A percentile compares a stretch with the other conserved stretches of the same genome.
phyloP scores from a whole-genome alignment of 2,797 vertebrate genomes.

The Okamejei kenojei region DNA sequence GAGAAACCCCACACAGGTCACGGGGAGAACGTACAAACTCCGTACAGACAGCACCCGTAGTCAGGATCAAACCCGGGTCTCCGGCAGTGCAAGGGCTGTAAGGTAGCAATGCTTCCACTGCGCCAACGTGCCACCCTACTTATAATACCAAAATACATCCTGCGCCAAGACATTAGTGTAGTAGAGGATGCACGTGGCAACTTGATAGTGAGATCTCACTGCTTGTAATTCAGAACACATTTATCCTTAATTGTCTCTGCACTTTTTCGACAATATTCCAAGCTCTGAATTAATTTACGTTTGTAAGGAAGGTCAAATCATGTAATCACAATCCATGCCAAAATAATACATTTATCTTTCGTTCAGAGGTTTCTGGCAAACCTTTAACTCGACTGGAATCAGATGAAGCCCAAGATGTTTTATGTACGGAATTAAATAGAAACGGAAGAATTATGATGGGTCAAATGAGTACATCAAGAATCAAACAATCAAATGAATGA shows the following conservation, averaged over 20 bases:
- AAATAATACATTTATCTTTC: conserved; percentile 7
- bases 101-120: no score
- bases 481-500: neutral
- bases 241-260: neutral
- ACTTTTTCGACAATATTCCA: neutral
- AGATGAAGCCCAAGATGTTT: neutral
- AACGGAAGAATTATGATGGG: neutral
- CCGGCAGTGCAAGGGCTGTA: no score
- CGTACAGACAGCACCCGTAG: no score
- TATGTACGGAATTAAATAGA: neutral
- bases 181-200: neutral
- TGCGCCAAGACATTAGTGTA: neutral
- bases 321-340: neutral
- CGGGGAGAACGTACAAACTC: no score
- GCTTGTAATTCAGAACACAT: neutral
- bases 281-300: neutral
- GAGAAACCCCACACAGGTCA: no score
- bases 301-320: neutral
- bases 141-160: neutral
- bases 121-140: no score
- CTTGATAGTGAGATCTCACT: neutral
- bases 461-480: neutral
- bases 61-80: no score
- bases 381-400: neutral
- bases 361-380: neutral